Evolutionary conservation across 2,113 vertebrate genomes (phyloP).

Genomic region (Oreochromis spilurus): DNA sequence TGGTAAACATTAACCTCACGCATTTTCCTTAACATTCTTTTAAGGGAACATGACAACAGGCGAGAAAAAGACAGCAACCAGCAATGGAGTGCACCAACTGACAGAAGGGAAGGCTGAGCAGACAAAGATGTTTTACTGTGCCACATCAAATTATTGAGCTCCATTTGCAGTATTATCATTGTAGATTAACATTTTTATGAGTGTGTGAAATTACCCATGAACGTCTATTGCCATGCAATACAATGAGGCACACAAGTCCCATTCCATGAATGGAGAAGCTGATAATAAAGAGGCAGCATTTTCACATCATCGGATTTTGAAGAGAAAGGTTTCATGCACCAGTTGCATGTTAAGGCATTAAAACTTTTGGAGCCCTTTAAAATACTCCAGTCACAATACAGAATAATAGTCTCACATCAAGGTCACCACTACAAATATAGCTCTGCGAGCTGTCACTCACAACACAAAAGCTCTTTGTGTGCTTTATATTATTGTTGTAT

Average conservation of each 20-base stretch:
- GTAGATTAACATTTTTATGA: constrained; percentile 64
- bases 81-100: background rate
- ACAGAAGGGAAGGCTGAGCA: background rate
- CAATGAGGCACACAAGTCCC: constrained; percentile 25
- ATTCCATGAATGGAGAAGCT: background rate
- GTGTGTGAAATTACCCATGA: constrained; percentile 60
- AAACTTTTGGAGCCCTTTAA: constrained; percentile 1
- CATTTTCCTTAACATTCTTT: background rate
- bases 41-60: background rate
- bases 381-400: background rate
- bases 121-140: constrained; percentile 33
- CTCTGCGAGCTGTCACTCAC: background rate
- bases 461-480: background rate
- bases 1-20: background rate
- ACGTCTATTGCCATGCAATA: constrained; percentile 25
- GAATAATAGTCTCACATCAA: background rate
- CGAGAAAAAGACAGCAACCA: background rate
- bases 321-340: background rate
- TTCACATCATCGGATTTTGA: constrained; percentile 13
- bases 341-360: background rate
- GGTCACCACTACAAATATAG: constrained; percentile 3
- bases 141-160: constrained; percentile 56
- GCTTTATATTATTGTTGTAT: background rate
- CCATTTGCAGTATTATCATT: constrained; percentile 56
- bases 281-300: constrained; percentile 4